These are phyloP conservation scores for Ichneumon xanthorius DNA, from an alignment of 2,888 invertebrate genomes.

Conservation along the genomic window DNA sequence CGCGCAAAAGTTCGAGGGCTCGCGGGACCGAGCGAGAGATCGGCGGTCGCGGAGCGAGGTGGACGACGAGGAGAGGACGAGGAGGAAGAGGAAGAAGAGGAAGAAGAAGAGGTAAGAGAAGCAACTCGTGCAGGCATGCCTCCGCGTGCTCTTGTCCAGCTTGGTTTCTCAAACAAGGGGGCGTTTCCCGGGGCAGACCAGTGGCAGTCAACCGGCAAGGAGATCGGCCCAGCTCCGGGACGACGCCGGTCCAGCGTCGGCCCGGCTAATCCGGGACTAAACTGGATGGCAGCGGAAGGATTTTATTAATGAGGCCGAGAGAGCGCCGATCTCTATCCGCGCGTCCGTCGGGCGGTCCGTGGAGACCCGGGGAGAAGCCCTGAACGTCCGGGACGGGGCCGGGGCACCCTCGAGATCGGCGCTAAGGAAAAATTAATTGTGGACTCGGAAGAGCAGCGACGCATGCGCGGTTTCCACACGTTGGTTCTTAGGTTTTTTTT, in stretches of 20 bases:
- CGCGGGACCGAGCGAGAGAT: background rate
- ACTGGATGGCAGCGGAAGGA: conserved; percentile 46
- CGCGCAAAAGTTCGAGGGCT: background rate
- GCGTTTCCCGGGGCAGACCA: conserved; percentile 78
- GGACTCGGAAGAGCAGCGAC: too few relatives aligned
- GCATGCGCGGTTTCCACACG: too few relatives aligned
- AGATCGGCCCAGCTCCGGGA: conserved; percentile 14
- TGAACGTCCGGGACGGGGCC: background rate
- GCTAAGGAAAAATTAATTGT: background rate
- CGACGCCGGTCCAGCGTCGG: background rate
- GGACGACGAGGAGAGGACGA: conserved; percentile 48
- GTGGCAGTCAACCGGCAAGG: conserved; percentile 79
- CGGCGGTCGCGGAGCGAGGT: background rate
- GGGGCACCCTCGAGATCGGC: background rate
- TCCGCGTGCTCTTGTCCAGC: conserved; percentile 48
- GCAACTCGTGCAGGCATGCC: conserved; percentile 70
- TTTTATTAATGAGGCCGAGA: conserved; percentile 53
- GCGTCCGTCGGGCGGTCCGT: background rate
- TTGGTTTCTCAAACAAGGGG: conserved; percentile 82
- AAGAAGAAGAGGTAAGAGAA: conserved; percentile 42
- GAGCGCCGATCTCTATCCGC: conserved; percentile 38
- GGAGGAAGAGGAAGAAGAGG: conserved; percentile 46
- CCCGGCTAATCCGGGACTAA: conserved; percentile 41
- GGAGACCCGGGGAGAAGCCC: too few relatives aligned
- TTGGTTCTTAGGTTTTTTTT: too few relatives aligned